Base-by-base conservation (phyloP, 2,888 invertebrate genomes). In the Hyles lineata region DNA sequence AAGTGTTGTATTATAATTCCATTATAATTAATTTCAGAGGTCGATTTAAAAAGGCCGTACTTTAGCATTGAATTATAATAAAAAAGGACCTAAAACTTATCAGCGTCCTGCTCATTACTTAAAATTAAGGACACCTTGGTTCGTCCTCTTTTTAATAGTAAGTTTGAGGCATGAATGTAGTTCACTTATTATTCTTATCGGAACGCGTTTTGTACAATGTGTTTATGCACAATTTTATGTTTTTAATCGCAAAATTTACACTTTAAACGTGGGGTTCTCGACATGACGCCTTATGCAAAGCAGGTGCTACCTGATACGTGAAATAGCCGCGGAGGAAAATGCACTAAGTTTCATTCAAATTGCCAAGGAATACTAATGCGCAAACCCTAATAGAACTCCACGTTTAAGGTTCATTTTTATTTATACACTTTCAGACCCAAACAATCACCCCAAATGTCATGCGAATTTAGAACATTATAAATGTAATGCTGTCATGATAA, bases 241-340 rank as follows among this genome's bases (percentile, higher is more conserved):
- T 90, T 88, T 90, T 91, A 91, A 93, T 92, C 92, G 92, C 91
- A 88, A 92, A 92, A 92, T 92, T 91, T 92, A 91, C 92, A 91
- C 92, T 90, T 91, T 88, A 87, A 89, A 89, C 88, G 89, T 89
- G 87, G 90, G 87, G 91, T 89, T 90, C 91, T 87, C 91, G 86
- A 87, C 92, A 91, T 92, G 91, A 92, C 90, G 90, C 92, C 92
- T 93, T 94, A 94, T 94, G 94, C 94, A 93, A 94, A 95, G 90
- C 94, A 95, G 94, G 93, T 94, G 94, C 92, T 91, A 93, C 92
- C 90, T 90, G 94, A 93, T 93, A 93, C 92, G 91, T 89, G 87
- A 88, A 84, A 81, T 83, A 80, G 82, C 77, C 76, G 73, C 73
- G 70, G 75, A 62, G 52, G 58, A 77, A 74, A 72, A 67, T 61